Base-by-base conservation (phyloP, 2,797 vertebrate genomes). In the Cirrhinus molitorella region DNA sequence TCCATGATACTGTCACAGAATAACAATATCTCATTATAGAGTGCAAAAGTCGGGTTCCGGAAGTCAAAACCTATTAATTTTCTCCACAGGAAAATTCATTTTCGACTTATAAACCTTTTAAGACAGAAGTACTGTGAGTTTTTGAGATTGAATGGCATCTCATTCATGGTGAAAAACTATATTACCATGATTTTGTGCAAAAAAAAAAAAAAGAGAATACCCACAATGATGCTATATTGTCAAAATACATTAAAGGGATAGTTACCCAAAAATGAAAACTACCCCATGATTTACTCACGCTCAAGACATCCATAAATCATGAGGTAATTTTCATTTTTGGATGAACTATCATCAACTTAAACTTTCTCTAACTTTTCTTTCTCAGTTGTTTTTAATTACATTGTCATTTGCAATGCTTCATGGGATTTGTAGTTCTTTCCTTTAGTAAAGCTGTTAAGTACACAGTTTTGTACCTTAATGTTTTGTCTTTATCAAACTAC, bases 1-100 rank as follows among this genome's bases (percentile, higher is more conserved):
- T 66, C 34, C 16, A 65, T 17, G 53, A 67, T 74, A 66, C 9
- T 37, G 65, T 66, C 57, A 75, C 47, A 85, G 68, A 78, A 82
- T 31, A 63, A 70, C 31, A 84, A 55, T n/a, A 63, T 25, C 4
- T 49, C 53, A 43, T 74, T 45, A 45, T 31, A 63, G 59, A 70
- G n/a, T 31, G 59, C 59, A 63, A 17, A 25, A 63, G 59, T 63
- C 14, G 3, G 25, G 25, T 31, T 63, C 59, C 25, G 23, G 59
- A 63, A 16, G 14, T 63, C 28, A 16, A 61, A 28, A 28, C 8
- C 6, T 28, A 25, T 28, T 28, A 1, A 61, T 61, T 61, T 61
- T 61, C 59, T 61, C 59, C 59, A 28, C 3, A 61, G 59, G 59
- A 14, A 63, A 61, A 63, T 63, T 55, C 0, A 11, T 55, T 55